These are phyloP conservation scores for Odontocolon sp. DNA, from an alignment of 2,888 invertebrate genomes.

Conservation along the genomic window DNA sequence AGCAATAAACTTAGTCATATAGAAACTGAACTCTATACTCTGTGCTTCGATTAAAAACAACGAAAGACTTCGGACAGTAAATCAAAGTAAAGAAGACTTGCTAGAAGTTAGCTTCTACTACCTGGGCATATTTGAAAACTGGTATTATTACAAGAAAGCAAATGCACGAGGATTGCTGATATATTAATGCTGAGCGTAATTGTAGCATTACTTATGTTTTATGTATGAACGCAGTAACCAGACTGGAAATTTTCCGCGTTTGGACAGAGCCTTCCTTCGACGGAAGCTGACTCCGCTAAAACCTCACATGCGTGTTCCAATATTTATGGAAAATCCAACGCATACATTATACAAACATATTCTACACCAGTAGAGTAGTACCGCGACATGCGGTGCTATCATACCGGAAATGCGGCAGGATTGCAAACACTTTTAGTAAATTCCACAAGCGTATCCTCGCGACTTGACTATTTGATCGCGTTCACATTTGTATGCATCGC, in stretches of 20 bases:
- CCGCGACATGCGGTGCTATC: slow-evolving; percentile 12
- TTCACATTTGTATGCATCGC: slow-evolving; percentile 59
- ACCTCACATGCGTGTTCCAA: slow-evolving; percentile 30
- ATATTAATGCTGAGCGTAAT: slow-evolving; percentile 2
- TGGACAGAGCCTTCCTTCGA: slow-evolving; percentile 16
- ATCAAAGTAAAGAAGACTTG: too few relatives aligned
- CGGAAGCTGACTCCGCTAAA: slow-evolving; percentile 25
- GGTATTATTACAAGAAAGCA: too few relatives aligned
- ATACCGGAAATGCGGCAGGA: slow-evolving; percentile 29
- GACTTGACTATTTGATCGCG: slow-evolving; percentile 24
- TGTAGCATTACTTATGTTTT: background rate
- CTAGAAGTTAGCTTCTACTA: too few relatives aligned
- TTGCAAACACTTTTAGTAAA: slow-evolving; percentile 39
- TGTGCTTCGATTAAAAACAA: too few relatives aligned
- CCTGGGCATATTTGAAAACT: too few relatives aligned
- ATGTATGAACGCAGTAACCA: slow-evolving; percentile 5
- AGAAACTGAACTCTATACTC: too few relatives aligned
- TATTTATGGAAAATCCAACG: slow-evolving; percentile 54
- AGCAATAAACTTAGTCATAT: too few relatives aligned
- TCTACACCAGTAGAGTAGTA: slow-evolving; percentile 12
- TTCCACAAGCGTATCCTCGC: slow-evolving; percentile 15
- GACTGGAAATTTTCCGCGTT: slow-evolving; percentile 43
- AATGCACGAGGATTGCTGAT: too few relatives aligned
- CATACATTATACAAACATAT: slow-evolving; percentile 27
- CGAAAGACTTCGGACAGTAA: too few relatives aligned